These are phyloP conservation scores for Lagorchestes hirsutus DNA, from an alignment of 2,797 vertebrate genomes.

Conservation along the genomic window DNA sequence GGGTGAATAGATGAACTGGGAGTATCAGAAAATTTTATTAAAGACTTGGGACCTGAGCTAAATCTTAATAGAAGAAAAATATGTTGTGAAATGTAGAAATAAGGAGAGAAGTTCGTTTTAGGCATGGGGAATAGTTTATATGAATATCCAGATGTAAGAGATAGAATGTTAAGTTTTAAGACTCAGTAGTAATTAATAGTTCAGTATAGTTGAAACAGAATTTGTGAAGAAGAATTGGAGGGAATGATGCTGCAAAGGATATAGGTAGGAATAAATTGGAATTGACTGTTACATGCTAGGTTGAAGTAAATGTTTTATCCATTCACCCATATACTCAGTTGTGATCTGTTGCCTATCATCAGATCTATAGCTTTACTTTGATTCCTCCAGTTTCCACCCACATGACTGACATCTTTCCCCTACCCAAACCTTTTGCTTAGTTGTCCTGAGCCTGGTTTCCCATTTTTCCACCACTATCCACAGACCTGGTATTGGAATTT, in stretches of 20 bases:
- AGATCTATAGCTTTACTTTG: neutral
- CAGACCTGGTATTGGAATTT: neutral
- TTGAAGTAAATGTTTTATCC: neutral
- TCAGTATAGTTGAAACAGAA: neutral
- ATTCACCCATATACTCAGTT: neutral
- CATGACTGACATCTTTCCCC: neutral
- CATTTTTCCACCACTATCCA: neutral
- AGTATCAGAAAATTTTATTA: neutral
- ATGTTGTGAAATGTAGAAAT: neutral
- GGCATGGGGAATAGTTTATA: neutral
- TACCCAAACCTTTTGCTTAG: neutral
- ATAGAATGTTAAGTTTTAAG: neutral
- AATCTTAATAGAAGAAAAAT: neutral
- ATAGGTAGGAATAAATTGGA: neutral
- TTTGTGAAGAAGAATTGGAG: neutral
- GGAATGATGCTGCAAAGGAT: neutral
- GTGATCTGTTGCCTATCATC: neutral
- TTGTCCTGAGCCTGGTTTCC: neutral
- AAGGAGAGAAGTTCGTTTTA: neutral
- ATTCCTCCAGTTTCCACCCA: neutral
- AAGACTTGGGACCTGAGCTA: neutral
- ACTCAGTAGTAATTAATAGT: neutral
- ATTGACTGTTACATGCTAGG: neutral
- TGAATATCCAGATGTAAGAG: neutral
- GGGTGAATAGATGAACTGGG: neutral